Evolutionary conservation across 37 sponge, comb jelly and placozoan genomes (phyloP), one percentile per base, ranked within the genome.

Genomic region (Petrosia ficiformis): DNA sequence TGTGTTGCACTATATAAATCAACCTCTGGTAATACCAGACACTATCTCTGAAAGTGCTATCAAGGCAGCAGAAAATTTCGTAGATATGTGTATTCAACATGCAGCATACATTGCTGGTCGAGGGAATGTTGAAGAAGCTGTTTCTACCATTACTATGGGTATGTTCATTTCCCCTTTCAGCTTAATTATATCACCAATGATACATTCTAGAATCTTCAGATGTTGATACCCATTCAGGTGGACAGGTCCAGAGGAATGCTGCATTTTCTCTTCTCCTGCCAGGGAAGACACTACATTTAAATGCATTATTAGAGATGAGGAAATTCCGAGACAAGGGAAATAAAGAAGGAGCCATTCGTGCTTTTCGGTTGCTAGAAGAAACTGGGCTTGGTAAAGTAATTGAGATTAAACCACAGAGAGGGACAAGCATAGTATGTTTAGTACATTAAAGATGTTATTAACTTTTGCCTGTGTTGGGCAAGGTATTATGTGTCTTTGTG

Each of bases 61-160:
- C 16, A 73, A 33, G 3, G 79, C 86, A 41, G 79, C 79, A 3
- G 42, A 31, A 3, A 11, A 67, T 58, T 85, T 85, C 65, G 79
- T 85, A 4, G 57, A 64, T 2, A 1, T 78, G 1, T 85, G 79
- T 36, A 28, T 72, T 6, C 75, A 85, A 38, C 79, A 85, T 54
- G 67, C 79, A 72, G 86, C 86, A 0, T 73, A 58, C 36, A 22
- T 85, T 21, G 68, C 72, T 72, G 86, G 86, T 8, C 29, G 25
- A 37, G 79, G 73, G 4, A n/a, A 63, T 39, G 19, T 83, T 42
- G 34, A 33, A 3, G 68, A 77, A 25, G 73, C 40, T 33, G 42
- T 83, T 36, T 36, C 60, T 11, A 59, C 42, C 1, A 64, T 73
- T 3, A 39, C 26, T 2, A 39, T 30, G 59, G 57, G n/a, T n/a